Base-by-base conservation (phyloP, 2,888 invertebrate genomes). In the Drosophila flavopinicola region DNA sequence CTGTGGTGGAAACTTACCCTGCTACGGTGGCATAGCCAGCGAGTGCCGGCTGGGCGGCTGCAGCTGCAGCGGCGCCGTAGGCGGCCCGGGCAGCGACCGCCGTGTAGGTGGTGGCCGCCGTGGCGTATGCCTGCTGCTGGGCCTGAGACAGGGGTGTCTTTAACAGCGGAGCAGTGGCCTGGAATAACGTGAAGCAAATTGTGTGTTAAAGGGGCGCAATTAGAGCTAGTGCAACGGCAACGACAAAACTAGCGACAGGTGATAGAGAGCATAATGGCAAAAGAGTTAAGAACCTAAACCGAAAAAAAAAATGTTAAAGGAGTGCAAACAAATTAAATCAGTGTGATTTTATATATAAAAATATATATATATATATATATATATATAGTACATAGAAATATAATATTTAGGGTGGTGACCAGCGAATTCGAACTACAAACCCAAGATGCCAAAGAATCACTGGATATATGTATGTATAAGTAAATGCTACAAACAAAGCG, bases 91-190 rank as follows among this genome's bases (percentile, higher is more conserved):
- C 96, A 76, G 96, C 96, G 29, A 96, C 96, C 68, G 96, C 96
- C 89, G 96, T 96, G 92, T 96, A 96, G 74, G 95, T 95, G 56
- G 96, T 96, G 84, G 96, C 96, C 69, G 96, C 96, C 64, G 96
- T 96, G 90, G 96, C 96, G 90, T 96, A 96, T 86, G 95, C 95
- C 93, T 96, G 96, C 93, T 96, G 96, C 93, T 96, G 96, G 91
- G 96, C 95, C 91, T 90, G 90, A 73, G 90, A 95, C 92, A 95
- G 93, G 91, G 96, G 96, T 70, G 96, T 95, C 93, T 96, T 96
- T 92, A 96, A 92, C 91, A 96, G 93, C 59, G 96, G 96, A 82
- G 94, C 93, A 75, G 95, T 94, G 78, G 95, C 95, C 88, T 95
- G 85, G 63, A 88, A 85, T 85, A 73, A 66, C 66, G 68, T 63